Percentiles rank a stretch among this genome's conserved stretches.
Conservation (phyloP, 2,113 vertebrate species). For the Condylura cristata region DNA sequence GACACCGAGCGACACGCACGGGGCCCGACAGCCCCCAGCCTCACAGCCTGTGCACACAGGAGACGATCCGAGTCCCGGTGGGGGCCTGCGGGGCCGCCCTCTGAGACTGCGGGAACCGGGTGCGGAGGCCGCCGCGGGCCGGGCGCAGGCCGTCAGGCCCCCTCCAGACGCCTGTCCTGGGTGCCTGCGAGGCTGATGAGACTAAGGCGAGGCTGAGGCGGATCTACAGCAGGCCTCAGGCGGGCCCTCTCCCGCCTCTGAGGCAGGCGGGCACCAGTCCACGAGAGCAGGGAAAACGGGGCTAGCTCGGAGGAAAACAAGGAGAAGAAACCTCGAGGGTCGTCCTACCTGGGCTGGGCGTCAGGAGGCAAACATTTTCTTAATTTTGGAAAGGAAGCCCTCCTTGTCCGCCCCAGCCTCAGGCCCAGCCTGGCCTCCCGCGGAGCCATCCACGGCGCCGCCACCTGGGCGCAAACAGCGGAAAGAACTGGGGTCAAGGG, state of each 20-base stretch:
- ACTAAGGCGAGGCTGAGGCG: not conserved
- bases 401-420: conserved; percentile 89
- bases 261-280: not conserved
- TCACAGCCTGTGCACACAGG: too few species aligned
- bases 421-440: conserved; percentile 87
- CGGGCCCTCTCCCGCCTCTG: not conserved
- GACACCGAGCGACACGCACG: not conserved
- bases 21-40: not conserved
- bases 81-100: not conserved
- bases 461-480: conserved; percentile 92
- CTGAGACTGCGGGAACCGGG: not conserved
- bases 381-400: conserved; percentile 96
- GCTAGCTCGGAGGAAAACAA: conserved; percentile 6
- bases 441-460: conserved; percentile 88
- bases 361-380: conserved; percentile 94
- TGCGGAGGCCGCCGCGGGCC: not conserved
- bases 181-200: not conserved
- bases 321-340: conserved; percentile 68
- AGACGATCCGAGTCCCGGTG: conserved; percentile 66
- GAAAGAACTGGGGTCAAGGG: conserved; percentile 84
- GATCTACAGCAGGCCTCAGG: not conserved
- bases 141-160: not conserved
- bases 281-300: conserved; percentile 44
- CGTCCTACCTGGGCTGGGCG: conserved; percentile 91
- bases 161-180: not conserved